Evolutionary conservation across 2,888 invertebrate species (phyloP).

Genomic region (Corbicula japonica): DNA sequence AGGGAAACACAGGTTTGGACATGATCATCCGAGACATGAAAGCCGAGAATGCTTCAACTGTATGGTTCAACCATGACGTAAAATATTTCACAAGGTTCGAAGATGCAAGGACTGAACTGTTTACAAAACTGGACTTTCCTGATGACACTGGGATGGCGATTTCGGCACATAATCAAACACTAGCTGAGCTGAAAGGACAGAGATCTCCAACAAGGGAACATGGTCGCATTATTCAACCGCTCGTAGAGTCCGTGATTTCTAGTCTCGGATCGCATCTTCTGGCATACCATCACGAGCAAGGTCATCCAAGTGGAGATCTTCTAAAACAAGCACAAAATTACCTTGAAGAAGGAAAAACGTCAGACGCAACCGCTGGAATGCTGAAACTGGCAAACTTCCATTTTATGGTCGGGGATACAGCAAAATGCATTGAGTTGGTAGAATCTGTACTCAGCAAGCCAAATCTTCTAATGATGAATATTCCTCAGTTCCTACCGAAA

Average conservation of each 20-base stretch:
- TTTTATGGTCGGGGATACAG: conserved; percentile 14
- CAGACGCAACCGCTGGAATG: conserved; percentile 26
- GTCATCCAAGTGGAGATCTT: neutral
- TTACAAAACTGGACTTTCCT: neutral
- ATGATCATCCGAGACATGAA: neutral
- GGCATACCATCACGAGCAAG: neutral
- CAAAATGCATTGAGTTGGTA: conserved; percentile 6
- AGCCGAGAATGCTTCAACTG: neutral
- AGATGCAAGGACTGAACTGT: conserved; percentile 22
- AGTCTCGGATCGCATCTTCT: conserved; percentile 30
- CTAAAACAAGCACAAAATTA: neutral
- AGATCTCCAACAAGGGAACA: conserved; percentile 18
- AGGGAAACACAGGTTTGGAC: neutral
- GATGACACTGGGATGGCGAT: neutral
- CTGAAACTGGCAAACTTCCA: conserved; percentile 26
- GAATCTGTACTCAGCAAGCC: neutral
- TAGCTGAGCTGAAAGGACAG: neutral
- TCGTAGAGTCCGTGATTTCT: conserved; percentile 11
- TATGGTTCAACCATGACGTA: conserved; percentile 36
- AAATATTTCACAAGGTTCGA: conserved; percentile 26
- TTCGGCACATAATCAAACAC: neutral
- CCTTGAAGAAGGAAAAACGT: conserved; percentile 12
- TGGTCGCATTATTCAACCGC: conserved; percentile 6
- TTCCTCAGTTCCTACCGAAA: conserved; percentile 28
- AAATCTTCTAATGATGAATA: neutral